These are phyloP conservation scores for Drosophila guanche DNA, from an alignment of 1,140 invertebrate genomes.

Conservation along the genomic window DNA sequence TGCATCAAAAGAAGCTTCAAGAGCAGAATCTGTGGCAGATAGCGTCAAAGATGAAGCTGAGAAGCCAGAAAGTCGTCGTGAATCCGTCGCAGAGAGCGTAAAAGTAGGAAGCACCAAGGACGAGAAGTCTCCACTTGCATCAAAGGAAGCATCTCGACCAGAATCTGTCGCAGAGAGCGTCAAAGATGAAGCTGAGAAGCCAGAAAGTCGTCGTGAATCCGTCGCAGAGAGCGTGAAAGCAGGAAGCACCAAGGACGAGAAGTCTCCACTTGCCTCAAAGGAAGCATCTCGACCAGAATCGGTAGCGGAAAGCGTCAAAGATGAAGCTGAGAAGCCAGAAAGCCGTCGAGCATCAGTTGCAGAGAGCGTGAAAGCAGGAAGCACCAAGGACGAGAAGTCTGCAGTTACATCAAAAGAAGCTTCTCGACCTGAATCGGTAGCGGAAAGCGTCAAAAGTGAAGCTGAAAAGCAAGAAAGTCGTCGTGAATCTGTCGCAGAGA, in stretches of 20 bases:
- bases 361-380: slow-evolving; percentile 2
- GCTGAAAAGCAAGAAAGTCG: slow-evolving; percentile 35
- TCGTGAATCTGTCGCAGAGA: slow-evolving; percentile 16
- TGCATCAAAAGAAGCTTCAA: slow-evolving; percentile 22
- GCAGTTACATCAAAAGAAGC: slow-evolving; percentile 5
- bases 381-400: slow-evolving; percentile 5
- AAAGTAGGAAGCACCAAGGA: no score
- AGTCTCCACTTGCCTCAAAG: slow-evolving; percentile 1
- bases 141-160: no score
- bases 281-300: slow-evolving; percentile 25
- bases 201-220: slow-evolving; percentile 49
- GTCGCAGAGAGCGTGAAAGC: no score
- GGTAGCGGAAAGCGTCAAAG: slow-evolving; percentile 16
- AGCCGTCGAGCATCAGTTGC: slow-evolving; percentile 34
- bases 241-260: no score
- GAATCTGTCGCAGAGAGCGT: slow-evolving; percentile 24
- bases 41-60: slow-evolving; percentile 3
- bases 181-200: slow-evolving; percentile 25
- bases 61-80: slow-evolving; percentile 22
- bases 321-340: slow-evolving; percentile 3
- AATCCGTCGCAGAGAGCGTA: slow-evolving; percentile 23
- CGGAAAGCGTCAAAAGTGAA: slow-evolving; percentile 20
- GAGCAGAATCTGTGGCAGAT: slow-evolving; percentile 14
- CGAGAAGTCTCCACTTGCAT: no score
- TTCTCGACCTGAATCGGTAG: neutral